A percentile compares a stretch with the other conserved stretches of the same genome.
These are phyloP conservation scores for Caranx melampygus DNA, from an alignment of 2,113 vertebrate genomes.

Conservation along the genomic window DNA sequence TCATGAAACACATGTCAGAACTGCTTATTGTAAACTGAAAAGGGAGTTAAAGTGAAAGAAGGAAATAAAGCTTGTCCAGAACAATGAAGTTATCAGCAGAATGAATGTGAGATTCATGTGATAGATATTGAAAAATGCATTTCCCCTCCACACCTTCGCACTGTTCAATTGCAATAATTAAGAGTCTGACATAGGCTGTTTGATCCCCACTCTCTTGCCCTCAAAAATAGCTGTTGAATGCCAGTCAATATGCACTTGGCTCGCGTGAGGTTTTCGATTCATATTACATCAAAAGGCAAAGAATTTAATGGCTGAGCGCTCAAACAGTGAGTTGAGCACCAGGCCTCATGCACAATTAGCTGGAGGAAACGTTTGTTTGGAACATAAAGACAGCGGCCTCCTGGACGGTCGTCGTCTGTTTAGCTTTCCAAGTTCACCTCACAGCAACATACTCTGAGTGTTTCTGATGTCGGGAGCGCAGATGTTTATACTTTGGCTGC, in stretches of 20 bases:
- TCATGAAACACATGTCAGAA: constrained; percentile 23
- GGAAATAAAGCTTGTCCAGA: constrained; percentile 23
- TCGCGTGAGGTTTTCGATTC: constrained; percentile 27
- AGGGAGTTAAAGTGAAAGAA: constrained; percentile 12
- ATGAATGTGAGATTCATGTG: constrained; percentile 37
- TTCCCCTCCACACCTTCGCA: constrained; percentile 8
- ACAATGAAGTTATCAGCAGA: constrained; percentile 28
- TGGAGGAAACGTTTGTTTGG: constrained; percentile 15
- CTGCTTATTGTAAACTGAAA: not conserved
- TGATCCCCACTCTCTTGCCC: constrained; percentile 22
- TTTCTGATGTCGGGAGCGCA: constrained; percentile 17
- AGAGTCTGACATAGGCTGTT: constrained; percentile 34
- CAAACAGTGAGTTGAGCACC: constrained; percentile 24
- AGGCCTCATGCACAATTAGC: constrained; percentile 20
- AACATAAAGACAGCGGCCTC: constrained; percentile 41
- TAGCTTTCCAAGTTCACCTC: constrained; percentile 16
- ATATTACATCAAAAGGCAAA: constrained; percentile 41
- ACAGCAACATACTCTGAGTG: not conserved
- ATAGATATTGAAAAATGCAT: constrained; percentile 30
- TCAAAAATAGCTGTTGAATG: constrained; percentile 16
- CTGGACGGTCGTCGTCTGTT: constrained; percentile 6
- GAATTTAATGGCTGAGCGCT: constrained; percentile 16
- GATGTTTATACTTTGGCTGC: constrained; percentile 42
- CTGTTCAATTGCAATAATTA: constrained; percentile 22
- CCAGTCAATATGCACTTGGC: constrained; percentile 14